These are phyloP conservation scores for Rhodinocichla rosea DNA, from an alignment of 2,113 vertebrate species.

Conservation along the genomic window DNA sequence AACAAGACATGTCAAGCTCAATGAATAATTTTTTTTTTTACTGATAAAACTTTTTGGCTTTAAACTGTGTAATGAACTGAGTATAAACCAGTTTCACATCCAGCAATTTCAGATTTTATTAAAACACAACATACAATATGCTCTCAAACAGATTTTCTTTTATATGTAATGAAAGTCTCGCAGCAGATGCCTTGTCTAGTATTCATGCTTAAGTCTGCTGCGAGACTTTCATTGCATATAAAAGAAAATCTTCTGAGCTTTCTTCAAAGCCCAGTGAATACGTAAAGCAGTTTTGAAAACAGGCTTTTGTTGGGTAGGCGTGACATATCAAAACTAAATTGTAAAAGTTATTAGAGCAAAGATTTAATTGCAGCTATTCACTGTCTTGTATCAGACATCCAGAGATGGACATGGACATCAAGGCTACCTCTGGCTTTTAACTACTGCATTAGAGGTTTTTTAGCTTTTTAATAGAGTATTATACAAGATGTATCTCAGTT, in stretches of 20 bases:
- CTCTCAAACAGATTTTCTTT: not conserved
- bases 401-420: not conserved
- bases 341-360: not conserved
- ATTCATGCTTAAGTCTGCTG: not conserved
- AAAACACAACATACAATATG: not conserved
- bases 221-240: not conserved
- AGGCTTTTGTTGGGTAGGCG: not conserved
- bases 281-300: not conserved
- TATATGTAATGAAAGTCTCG: too few relatives aligned
- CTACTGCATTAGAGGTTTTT: not conserved
- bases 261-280: not conserved
- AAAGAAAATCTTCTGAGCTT: not conserved
- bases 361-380: not conserved
- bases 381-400: not conserved
- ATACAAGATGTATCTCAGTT: not conserved
- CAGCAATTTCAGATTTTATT: not conserved
- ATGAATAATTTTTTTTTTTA: not conserved
- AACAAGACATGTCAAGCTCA: not conserved
- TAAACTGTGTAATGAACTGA: not conserved
- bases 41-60: not conserved
- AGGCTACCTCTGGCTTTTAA: not conserved
- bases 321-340: not conserved
- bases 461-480: not conserved
- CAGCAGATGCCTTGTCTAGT: not conserved
- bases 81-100: not conserved